Evolutionary conservation across 1,140 invertebrate genomes (phyloP).

Genomic region (Linepithema humile): DNA sequence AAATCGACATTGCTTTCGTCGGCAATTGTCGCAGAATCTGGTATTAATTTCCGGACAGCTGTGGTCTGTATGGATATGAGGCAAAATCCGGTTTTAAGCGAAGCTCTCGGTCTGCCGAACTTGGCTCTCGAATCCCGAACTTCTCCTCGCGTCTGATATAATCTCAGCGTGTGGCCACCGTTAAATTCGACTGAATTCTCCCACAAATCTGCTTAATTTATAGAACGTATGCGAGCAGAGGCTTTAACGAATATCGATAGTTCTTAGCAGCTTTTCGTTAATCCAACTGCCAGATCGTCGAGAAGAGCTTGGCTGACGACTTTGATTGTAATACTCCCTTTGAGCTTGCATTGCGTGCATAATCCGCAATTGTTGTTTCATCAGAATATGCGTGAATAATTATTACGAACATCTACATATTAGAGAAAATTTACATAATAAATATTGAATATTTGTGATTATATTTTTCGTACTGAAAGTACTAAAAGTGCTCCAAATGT

Average conservation of each 20-base stretch:
- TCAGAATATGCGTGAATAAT: too few relatives aligned
- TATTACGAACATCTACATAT: too few relatives aligned
- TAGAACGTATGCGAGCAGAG: constrained; percentile 6
- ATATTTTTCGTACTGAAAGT: too few relatives aligned
- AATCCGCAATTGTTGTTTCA: neutral
- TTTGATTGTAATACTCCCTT: neutral
- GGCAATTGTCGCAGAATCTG: constrained; percentile 35
- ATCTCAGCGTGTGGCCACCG: constrained; percentile 15
- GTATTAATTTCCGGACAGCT: constrained; percentile 35
- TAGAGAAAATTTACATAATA: too few relatives aligned
- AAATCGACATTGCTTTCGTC: neutral
- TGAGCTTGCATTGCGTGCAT: neutral
- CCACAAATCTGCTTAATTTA: constrained; percentile 61
- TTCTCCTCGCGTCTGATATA: constrained; percentile 26
- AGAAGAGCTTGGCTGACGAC: neutral
- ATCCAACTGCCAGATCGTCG: neutral
- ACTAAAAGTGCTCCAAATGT: too few relatives aligned
- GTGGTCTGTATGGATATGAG: neutral
- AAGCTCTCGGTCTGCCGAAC: constrained; percentile 2
- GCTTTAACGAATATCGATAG: constrained; percentile 60
- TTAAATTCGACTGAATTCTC: constrained; percentile 36
- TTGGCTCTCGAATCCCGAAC: constrained; percentile 3
- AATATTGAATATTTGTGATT: too few relatives aligned
- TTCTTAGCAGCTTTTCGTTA: constrained; percentile 30
- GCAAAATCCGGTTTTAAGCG: constrained; percentile 23